phyloP scores from a whole-genome alignment of 2,888 invertebrate species.

The Eugnorisma glareosa region DNA sequence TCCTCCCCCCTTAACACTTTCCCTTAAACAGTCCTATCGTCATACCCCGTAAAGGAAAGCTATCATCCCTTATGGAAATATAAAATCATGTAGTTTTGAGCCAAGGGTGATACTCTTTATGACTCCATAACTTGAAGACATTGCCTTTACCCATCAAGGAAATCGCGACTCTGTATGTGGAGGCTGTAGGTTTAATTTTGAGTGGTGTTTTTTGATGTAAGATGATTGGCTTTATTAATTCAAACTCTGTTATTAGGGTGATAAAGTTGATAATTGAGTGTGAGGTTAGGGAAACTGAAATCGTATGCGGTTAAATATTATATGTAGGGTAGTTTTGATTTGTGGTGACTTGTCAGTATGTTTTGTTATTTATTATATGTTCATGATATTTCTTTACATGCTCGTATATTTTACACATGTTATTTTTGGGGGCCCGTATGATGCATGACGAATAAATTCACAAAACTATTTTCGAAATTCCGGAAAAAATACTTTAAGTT shows the following conservation, averaged over 20 bases:
- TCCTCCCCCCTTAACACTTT: conserved; percentile 35
- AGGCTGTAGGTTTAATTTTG: not conserved
- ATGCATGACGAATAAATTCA: conserved; percentile 1
- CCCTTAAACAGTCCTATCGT: conserved; percentile 65
- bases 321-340: conserved; percentile 45
- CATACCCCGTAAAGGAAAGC: conserved; percentile 64
- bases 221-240: conserved; percentile 49
- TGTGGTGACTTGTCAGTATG: conserved; percentile 40
- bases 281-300: conserved; percentile 16
- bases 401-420: conserved; percentile 9
- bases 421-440: not conserved
- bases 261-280: conserved; percentile 47
- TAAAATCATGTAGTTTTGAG: conserved; percentile 69
- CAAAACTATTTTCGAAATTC: not conserved
- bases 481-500: not conserved
- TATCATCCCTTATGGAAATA: conserved; percentile 69
- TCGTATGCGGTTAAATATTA: conserved; percentile 32
- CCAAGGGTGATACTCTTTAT: conserved; percentile 68
- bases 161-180: conserved; percentile 16
- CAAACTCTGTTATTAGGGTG: conserved; percentile 32
- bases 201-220: not conserved
- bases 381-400: not conserved
- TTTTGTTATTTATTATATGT: conserved; percentile 43
- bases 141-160: not conserved
- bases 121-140: conserved; percentile 65